Percentiles rank a stretch among this genome's conserved stretches.
phyloP scores from a whole-genome alignment of 2,888 invertebrate species.

The Agrypnus murinus region DNA sequence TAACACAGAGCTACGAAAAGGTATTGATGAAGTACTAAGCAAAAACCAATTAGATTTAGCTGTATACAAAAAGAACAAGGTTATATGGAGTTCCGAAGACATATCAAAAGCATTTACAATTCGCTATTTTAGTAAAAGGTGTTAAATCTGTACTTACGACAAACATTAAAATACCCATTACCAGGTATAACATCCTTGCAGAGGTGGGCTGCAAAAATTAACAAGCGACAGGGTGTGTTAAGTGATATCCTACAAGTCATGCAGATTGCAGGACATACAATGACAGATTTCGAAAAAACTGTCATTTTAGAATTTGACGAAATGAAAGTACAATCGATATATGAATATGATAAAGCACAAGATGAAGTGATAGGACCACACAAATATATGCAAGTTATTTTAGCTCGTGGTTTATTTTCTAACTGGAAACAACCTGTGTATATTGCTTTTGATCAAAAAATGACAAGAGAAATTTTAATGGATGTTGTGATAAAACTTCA shows the following conservation, averaged over 20 bases:
- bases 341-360: slow-evolving; percentile 37
- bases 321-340: slow-evolving; percentile 37
- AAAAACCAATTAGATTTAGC: too few relatives aligned
- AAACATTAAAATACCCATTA: slow-evolving; percentile 31
- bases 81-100: slow-evolving; percentile 42
- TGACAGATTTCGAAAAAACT: slow-evolving; percentile 33
- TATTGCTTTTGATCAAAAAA: slow-evolving; percentile 51
- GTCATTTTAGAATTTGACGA: slow-evolving; percentile 49
- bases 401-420: slow-evolving; percentile 43
- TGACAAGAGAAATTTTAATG: slow-evolving; percentile 47
- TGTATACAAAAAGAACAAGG: too few relatives aligned
- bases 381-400: slow-evolving; percentile 47
- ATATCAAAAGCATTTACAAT: slow-evolving; percentile 47
- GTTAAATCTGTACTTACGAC: slow-evolving; percentile 40
- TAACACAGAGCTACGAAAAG: too few relatives aligned
- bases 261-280: slow-evolving; percentile 41
- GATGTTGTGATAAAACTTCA: slow-evolving; percentile 45
- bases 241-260: background rate
- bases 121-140: slow-evolving; percentile 48
- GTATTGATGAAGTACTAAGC: too few relatives aligned
- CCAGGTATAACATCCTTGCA: slow-evolving; percentile 27
- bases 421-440: slow-evolving; percentile 58
- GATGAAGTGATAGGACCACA: slow-evolving; percentile 40
- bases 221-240: background rate
- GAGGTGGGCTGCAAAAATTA: background rate